Conservation (phyloP, 2,797 vertebrate genomes). For the Podarcis lilfordi region DNA sequence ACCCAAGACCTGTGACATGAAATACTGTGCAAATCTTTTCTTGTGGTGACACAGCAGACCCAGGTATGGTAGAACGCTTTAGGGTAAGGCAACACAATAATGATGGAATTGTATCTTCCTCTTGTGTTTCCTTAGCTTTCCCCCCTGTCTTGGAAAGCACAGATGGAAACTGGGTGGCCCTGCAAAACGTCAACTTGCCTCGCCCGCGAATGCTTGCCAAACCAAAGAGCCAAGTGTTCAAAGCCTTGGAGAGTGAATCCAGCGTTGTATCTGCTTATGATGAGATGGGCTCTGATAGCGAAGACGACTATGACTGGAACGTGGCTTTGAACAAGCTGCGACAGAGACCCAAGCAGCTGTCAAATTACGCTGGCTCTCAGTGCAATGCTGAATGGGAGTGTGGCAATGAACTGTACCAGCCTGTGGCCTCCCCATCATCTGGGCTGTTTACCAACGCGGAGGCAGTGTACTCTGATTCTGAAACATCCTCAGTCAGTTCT, state of each 20-base stretch:
- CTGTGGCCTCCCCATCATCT: conserved; percentile 84
- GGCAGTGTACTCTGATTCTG: conserved; percentile 90
- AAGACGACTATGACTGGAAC: conserved; percentile 83
- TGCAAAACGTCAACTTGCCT: conserved; percentile 84
- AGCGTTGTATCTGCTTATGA: conserved; percentile 88
- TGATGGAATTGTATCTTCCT: conserved; percentile 5
- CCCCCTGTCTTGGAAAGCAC: conserved; percentile 88
- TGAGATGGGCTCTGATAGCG: conserved; percentile 87
- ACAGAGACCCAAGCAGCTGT: conserved; percentile 68
- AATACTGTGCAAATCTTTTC: background rate
- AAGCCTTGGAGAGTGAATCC: conserved; percentile 88
- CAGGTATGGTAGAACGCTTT: background rate
- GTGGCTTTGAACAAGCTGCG: conserved; percentile 73
- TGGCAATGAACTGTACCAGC: conserved; percentile 77
- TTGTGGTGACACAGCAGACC: background rate
- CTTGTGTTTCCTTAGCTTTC: conserved; percentile 57
- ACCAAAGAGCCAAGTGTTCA: conserved; percentile 88
- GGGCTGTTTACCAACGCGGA: conserved; percentile 88
- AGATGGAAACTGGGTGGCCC: conserved; percentile 95
- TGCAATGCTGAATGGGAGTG: conserved; percentile 83
- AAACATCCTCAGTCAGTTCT: conserved; percentile 85
- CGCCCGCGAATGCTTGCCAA: conserved; percentile 86
- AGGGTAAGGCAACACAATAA: background rate
- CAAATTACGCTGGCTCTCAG: conserved; percentile 81
- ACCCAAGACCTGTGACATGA: background rate